Evolutionary conservation across 2,888 invertebrate species (phyloP), one percentile per base, ranked within the genome.

Genomic region (Leptopilina drosophilae): DNA sequence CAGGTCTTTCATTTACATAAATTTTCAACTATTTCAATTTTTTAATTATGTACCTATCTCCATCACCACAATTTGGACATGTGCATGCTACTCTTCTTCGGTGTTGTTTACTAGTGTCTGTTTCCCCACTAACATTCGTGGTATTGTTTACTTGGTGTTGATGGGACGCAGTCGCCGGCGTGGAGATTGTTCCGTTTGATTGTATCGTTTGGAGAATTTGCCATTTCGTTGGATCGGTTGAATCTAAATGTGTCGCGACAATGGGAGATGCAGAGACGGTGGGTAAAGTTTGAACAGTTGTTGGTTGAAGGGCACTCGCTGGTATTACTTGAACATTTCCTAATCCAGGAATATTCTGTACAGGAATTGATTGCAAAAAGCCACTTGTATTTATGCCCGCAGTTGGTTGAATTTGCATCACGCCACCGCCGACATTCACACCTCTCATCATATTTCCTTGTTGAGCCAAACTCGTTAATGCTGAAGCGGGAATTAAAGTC

Each of bases 1-100:
- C 42, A 42, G 8, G 42, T 6, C 42, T 42, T 42, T 42, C 8
- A 42, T 8, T 42, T 8, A 42, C 8, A 42, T 42, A 42, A 42
- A 42, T 42, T 33, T 5, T 33, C 8, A 7, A 7, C 6, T 42
- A 42, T 42, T 5, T 42, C 1, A 42, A 42, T 7, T 1, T 42
- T 42, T 42, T 42, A 6, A 42, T 5, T 42, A 42, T 42, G 42
- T 85, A 94, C 94, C 95, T 95, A 88, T 97, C 97, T 5, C 96
- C 97, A 89, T 97, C 98, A 76, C 96, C 95, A 90, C 99, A 99
- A 92, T 99, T 99, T 0, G 99, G 99, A 92, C 99, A 99, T 0
- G 98, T 98, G 92, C 99, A 99, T 0, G 99, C 99, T 9, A 99
- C 98, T 64, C 99, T 93, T 87, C 98, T 95, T 83, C 90, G 87